Evolutionary conservation across 2,113 vertebrate species (phyloP).

Genomic region (Laticauda laticaudata): DNA sequence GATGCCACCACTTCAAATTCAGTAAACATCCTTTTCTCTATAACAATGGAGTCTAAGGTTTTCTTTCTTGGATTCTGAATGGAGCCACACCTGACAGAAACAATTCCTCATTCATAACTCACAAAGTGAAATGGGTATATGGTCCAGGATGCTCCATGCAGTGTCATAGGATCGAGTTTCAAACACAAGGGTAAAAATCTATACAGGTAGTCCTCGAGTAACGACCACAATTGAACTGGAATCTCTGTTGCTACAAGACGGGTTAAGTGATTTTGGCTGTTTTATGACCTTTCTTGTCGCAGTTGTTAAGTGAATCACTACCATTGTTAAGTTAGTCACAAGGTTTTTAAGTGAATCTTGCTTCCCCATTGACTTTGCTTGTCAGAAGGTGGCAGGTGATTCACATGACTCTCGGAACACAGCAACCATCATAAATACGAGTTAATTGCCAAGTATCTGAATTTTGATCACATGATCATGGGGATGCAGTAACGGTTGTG

Average conservation of each 20-base stretch:
- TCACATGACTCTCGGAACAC: not conserved
- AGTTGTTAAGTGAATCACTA: not conserved
- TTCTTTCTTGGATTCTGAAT: too few species aligned
- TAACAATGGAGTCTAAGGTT: too few species aligned
- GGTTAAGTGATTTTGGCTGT: not conserved
- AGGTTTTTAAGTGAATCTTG: not conserved
- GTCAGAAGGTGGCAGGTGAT: not conserved
- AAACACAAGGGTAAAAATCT: not conserved
- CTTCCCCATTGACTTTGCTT: not conserved
- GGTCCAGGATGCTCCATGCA: not conserved
- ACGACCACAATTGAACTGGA: not conserved
- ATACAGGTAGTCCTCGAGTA: not conserved
- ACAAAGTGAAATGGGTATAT: not conserved
- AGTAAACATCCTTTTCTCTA: too few species aligned
- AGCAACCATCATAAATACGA: not conserved
- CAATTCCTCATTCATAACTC: not conserved
- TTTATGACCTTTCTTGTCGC: not conserved
- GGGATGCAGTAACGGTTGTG: not conserved
- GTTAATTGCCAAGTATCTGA: not conserved
- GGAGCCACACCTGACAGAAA: not conserved
- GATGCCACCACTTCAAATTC: too few species aligned
- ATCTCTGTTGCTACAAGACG: not conserved
- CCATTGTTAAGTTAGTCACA: not conserved
- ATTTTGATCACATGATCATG: not conserved
- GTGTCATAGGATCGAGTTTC: not conserved